Evolutionary conservation across 2,888 invertebrate genomes (phyloP), one percentile per base, ranked within the genome.

Genomic region (Oligia latruncula): DNA sequence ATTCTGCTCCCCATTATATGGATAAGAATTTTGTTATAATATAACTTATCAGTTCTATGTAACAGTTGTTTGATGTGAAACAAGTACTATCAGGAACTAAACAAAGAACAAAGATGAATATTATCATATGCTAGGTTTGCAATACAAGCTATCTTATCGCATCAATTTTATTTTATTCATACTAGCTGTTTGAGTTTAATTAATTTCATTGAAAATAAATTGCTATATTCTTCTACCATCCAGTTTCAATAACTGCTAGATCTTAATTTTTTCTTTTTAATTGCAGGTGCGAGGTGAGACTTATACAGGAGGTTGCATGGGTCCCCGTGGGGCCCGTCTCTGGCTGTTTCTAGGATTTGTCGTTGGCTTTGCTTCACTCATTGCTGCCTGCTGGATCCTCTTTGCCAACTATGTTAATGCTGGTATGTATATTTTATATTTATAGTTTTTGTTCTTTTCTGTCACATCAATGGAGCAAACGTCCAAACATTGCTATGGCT

Each of bases 271-370:
- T 0, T 35, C 11, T 1, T 40, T 8, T n/a, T 15, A 35, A 49
- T 94, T 95, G 0, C 92, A 97, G 97, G 97, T 99, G 40, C 97
- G 98, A 87, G 99, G 98, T 35, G 99, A 99, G 93, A 97, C 98
- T 0, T 99, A 98, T 93, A 98, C 98, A 23, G 98, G 98, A 0
- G 99, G 99, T 0, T 98, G 98, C 92, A 96, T 99, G 93, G 99
- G 99, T 1, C 98, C 98, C 0, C 98, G 98, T 90, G 99, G 99
- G 80, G 98, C 99, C 1, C 97, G 99, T 83, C 97, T 99, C 40
- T 99, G 99, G 99, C 97, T 99, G 20, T 99, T 99, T 94, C 97
- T 99, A 74, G 99, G 99, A 0, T 99, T 99, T 94, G 98, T 99
- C 0, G 98, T 99, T 92, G 99, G 99, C 43, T 99, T 99, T 94